These are phyloP conservation scores for Trissoscelio sp. DNA, from an alignment of 2,888 invertebrate species.

Conservation along the genomic window DNA sequence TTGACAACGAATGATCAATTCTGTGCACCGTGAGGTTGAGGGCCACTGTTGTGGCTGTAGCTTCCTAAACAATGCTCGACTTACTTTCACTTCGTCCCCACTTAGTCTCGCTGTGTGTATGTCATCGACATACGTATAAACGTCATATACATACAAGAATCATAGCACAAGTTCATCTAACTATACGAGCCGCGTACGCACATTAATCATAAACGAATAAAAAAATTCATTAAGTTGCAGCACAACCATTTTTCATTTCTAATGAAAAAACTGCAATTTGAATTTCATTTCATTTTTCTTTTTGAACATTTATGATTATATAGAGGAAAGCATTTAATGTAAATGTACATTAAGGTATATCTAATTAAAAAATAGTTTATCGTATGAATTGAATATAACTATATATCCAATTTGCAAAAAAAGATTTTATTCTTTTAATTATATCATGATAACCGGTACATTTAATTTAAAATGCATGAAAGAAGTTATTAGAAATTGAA, in stretches of 20 bases:
- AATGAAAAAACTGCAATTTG: background rate
- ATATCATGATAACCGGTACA: too few species aligned
- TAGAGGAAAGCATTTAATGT: too few species aligned
- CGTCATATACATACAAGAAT: slow-evolving; percentile 44
- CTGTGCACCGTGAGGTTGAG: slow-evolving; percentile 73
- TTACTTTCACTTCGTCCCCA: slow-evolving; percentile 83
- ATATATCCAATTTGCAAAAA: too few species aligned
- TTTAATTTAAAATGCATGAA: too few species aligned
- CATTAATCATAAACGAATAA: background rate
- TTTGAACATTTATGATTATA: too few species aligned
- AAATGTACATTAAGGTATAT: too few species aligned
- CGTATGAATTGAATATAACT: too few species aligned
- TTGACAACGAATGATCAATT: slow-evolving; percentile 62
- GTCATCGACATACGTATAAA: slow-evolving; percentile 44
- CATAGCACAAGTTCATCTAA: slow-evolving; percentile 61
- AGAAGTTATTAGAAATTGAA: too few species aligned
- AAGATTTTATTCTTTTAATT: too few species aligned
- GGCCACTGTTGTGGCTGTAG: slow-evolving; percentile 79
- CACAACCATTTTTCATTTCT: background rate
- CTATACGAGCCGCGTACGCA: slow-evolving; percentile 6
- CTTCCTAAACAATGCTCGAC: slow-evolving; percentile 83
- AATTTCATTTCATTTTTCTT: too few species aligned
- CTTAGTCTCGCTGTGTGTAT: slow-evolving; percentile 56
- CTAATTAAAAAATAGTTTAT: too few species aligned
- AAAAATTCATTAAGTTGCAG: background rate